Base-by-base conservation (phyloP, 2,797 vertebrate species). In the Lerista edwardsae region DNA sequence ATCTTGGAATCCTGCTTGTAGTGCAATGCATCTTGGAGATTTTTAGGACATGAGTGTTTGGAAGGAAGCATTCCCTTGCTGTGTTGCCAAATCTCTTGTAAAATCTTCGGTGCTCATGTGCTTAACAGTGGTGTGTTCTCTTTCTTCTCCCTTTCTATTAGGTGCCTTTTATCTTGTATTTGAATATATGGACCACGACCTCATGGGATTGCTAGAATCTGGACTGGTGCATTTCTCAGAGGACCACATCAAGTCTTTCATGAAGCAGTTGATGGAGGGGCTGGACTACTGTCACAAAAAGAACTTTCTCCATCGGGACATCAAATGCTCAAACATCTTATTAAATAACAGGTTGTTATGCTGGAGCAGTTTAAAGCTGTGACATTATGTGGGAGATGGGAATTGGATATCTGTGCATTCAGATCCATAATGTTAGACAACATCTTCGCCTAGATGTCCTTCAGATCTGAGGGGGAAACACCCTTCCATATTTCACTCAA, bases 111-210 rank as follows among this genome's bases (percentile, higher is more conserved):
- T 27, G 31, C 61, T 14, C 9, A 19, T 9, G 1, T 0, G 85
- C 59, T 64, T 11, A 51, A 67, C 23, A 72, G 15, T 44, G 23
- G 17, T 39, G 1, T 29, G 17, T 77, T 76, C 19, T 36, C 21
- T 25, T 67, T 68, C 61, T 79, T 0, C 88, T 80, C 80, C 8
- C 31, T 1, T 61, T 78, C 0, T 73, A 74, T 67, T 83, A 98
- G 99, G 99, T 94, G 99, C 99, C 84, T 99, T 99, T 96, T 99
- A 99, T 92, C 96, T 99, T 96, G 99, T 99, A 90, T 99, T 99
- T 95, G 99, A 99, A 94, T 99, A 99, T 95, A 99, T 99, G 99
- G 99, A 99, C 95, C 99, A 99, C 65, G 99, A 99, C 93, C 96
- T 99, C 94, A 99, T 99, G 99, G 99, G 99, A 91, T 97, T 99